Conservation (phyloP, 2,113 vertebrate species). For the Pungitius pungitius region DNA sequence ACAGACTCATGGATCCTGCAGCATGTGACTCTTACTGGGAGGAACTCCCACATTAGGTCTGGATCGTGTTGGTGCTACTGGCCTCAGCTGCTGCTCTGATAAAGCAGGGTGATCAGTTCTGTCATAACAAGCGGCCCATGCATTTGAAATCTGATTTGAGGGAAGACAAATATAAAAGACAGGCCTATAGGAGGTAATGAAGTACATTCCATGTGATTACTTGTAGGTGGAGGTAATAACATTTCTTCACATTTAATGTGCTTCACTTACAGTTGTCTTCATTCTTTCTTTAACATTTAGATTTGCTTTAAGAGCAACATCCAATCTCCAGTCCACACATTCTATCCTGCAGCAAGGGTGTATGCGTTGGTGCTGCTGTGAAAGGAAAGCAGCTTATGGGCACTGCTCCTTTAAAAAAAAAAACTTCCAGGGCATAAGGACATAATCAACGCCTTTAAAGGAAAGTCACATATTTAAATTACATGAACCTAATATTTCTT, state of each 20-base stretch:
- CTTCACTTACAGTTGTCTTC: conserved; percentile 7
- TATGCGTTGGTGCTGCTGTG: conserved; percentile 65
- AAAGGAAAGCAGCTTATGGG: conserved; percentile 50
- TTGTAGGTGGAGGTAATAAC: not conserved
- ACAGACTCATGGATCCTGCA: conserved; percentile 11
- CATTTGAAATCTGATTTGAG: conserved; percentile 10
- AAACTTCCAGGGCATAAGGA: conserved; percentile 47
- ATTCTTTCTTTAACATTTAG: not conserved
- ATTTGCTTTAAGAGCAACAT: not conserved
- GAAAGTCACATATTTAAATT: conserved; percentile 25
- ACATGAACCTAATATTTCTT: conserved; percentile 46
- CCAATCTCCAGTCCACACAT: not conserved
- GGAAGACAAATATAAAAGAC: not conserved
- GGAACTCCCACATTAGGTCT: conserved; percentile 6
- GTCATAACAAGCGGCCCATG: not conserved
- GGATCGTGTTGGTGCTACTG: conserved; percentile 45
- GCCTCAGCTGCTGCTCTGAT: conserved; percentile 42
- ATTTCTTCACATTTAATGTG: not conserved
- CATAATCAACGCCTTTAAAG: conserved; percentile 48
- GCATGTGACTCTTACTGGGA: conserved; percentile 20
- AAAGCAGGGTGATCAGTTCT: not conserved
- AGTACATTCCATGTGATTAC: not conserved
- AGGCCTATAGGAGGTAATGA: not conserved
- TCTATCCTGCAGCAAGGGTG: conserved; percentile 55
- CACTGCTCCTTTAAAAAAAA: conserved; percentile 44